phyloP scores from a whole-genome alignment of 2,888 invertebrate species.

The Strigamia transsilvanica region DNA sequence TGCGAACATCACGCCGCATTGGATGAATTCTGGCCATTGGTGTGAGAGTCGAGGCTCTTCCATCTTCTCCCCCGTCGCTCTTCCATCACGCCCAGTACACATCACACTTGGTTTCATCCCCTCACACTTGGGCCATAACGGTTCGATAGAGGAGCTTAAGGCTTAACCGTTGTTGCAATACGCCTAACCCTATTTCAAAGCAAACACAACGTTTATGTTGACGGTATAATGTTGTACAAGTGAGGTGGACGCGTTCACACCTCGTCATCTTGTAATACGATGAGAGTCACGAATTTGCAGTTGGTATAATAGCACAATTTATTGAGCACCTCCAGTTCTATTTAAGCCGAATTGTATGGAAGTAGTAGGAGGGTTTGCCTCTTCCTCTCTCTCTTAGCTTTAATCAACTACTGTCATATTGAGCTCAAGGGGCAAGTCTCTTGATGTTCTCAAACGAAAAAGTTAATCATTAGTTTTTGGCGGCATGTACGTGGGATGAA shows the following conservation, averaged over 20 bases:
- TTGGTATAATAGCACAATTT: constrained; percentile 45
- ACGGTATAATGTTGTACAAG: constrained; percentile 34
- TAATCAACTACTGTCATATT: constrained; percentile 49
- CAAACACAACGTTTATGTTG: constrained; percentile 27
- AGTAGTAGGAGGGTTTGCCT: background rate
- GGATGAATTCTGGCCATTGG: constrained; percentile 51
- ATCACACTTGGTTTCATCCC: constrained; percentile 50
- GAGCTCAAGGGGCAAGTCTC: constrained; percentile 47
- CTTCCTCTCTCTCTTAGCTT: constrained; percentile 34
- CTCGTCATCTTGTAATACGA: constrained; percentile 31
- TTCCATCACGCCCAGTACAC: constrained; percentile 50
- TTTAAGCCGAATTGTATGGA: constrained; percentile 45
- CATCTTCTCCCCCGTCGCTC: constrained; percentile 48
- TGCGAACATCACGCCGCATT: constrained; percentile 48
- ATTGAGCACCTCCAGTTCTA: constrained; percentile 45
- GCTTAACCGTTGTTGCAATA: constrained; percentile 48
- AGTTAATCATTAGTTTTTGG: constrained; percentile 47
- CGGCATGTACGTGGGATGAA: constrained; percentile 47
- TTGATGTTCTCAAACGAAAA: constrained; percentile 49
- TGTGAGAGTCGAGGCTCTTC: constrained; percentile 48
- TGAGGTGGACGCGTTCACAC: constrained; percentile 39
- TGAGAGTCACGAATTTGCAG: constrained; percentile 37
- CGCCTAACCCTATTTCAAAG: constrained; percentile 38
- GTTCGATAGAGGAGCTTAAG: constrained; percentile 39
- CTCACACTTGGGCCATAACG: constrained; percentile 33